Conservation (phyloP, 2,113 vertebrate genomes). For the cat (Felis catus) region F.catus_Fca126_mat1.0 CM031419.1:47350501-47351000, state of each 20-base stretch:
- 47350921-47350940: background rate
- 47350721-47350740: background rate
- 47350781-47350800: slow-evolving; percentile 10
- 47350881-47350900: background rate
- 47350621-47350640: slow-evolving; percentile 51
- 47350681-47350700: background rate
- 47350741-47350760: slow-evolving; percentile 22
- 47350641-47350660: slow-evolving; percentile 46
- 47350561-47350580: slow-evolving; percentile 59
- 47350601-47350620: slow-evolving; percentile 48
- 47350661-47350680: slow-evolving; percentile 58
- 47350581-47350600: slow-evolving; percentile 70
- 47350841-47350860: background rate
- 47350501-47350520: slow-evolving; percentile 59
- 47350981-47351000: background rate
- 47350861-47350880: slow-evolving; percentile 8
- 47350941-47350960: background rate
- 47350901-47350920: background rate
- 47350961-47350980: background rate
- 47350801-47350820: slow-evolving; percentile 23
- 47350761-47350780: background rate
- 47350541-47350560: slow-evolving; percentile 66
- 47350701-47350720: slow-evolving; percentile 62
- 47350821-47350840: background rate
- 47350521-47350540: slow-evolving; percentile 78